Percentiles rank a stretch among this genome's conserved stretches.
Evolutionary conservation across 2,113 vertebrate species (phyloP).

Genomic region (Rynchops niger): DNA sequence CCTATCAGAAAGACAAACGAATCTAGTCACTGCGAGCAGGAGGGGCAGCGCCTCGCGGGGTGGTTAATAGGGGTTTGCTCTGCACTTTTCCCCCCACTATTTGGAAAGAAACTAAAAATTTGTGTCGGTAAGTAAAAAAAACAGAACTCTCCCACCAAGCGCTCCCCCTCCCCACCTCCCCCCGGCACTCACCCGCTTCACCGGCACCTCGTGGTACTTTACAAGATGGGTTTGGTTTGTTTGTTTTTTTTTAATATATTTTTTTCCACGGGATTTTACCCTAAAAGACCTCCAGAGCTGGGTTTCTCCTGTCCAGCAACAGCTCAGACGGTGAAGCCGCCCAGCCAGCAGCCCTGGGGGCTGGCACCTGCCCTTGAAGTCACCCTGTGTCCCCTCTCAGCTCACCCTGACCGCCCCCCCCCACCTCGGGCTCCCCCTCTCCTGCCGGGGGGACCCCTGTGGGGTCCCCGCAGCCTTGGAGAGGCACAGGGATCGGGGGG

Average conservation of each 20-base stretch:
- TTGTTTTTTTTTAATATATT: not conserved
- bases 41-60: conserved; percentile 61
- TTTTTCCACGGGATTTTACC: not conserved
- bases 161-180: conserved; percentile 37
- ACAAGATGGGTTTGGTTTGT: not conserved
- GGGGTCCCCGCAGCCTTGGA: fast-evolving
- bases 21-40: conserved; percentile 76
- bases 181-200: conserved; percentile 19
- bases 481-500: too few species aligned
- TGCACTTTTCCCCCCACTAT: conserved; percentile 56
- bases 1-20: conserved; percentile 79
- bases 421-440: not conserved
- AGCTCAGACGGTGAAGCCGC: not conserved
- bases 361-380: not conserved
- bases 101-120: conserved; percentile 80
- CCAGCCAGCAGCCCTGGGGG: not conserved
- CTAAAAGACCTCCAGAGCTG: conserved; percentile 60
- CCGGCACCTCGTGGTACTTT: conserved; percentile 24
- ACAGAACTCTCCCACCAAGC: conserved; percentile 42
- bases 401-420: not conserved
- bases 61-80: conserved; percentile 18
- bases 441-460: fast-evolving
- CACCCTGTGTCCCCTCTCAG: not conserved
- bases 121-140: conserved; percentile 75
- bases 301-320: conserved; percentile 3